Evolutionary conservation across 1,140 invertebrate genomes (phyloP), one percentile per base, ranked within the genome.

Genomic region (Drosophila sproati): DNA sequence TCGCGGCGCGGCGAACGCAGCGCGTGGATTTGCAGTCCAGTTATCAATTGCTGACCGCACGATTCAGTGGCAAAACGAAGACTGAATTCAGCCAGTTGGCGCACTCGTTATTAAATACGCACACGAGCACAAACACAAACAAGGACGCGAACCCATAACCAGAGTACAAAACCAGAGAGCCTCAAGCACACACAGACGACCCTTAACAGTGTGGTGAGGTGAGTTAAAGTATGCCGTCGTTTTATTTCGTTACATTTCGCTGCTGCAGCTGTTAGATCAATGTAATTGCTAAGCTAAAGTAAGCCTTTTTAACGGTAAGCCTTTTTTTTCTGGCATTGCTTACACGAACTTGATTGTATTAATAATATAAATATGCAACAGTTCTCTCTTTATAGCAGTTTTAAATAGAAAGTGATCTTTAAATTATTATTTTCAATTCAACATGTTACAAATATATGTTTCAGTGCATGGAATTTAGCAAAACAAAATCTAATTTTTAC

Each of bases 51-150:
- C 63, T 82, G 82, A 86, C 82, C 87, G 87, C 87, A 91, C 87
- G 78, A 91, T 80, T 91, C 82, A 82, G 78, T 91, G 82, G 77
- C 80, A 87, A 91, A 91, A 91, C 87, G 87, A 91, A 91, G 87
- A 91, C 87, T 91, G 80, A 82, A 78, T 56, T 82, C 64, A 45
- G 59, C 60, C 74, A 88, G 70, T 85, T 85, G 78, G 80, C 85
- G 85, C 85, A 88, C 85, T 88, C 85, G 85, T 88, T 88, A 69
- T 88, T 88, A 80, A 89, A 88, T 88, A 88, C 80, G 70, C 67
- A 72, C 51, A 45, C 60, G 28, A 28, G 47, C 28, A 32, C 7
- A 29, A 43, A 51, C 32, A 37, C 47, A 39, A 48, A 62, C 50
- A 43, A 57, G 51, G 50, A 61, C 51, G 39, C 72, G 35, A 69